Base-by-base conservation (phyloP, 2,113 vertebrate species). In the Calyptomena viridis region DNA sequence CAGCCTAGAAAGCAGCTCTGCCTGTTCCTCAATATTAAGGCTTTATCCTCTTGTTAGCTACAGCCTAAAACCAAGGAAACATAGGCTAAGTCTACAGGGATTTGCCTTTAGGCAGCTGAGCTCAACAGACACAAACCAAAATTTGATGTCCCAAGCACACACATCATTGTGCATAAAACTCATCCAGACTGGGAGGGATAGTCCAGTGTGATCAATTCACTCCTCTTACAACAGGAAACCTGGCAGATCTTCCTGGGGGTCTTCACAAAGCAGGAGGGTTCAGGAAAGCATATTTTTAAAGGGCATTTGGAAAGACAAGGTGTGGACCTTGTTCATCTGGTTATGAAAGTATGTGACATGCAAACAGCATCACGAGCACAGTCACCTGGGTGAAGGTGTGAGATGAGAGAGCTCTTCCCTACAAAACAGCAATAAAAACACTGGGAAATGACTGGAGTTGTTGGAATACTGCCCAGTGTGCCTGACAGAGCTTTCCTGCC, bases 61-160 rank as follows among this genome's bases (percentile, higher is more conserved):
- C 75, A 88, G 55, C 37, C 52, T 80, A 12, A 62, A 94, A 12
- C 28, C 14, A 46, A 42, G 39, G 55, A 80, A 69, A 49, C 1
- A 0, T 59, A 40, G 64, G 59, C 11, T 31, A 9, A 22, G 7
- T 49, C 76, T 92, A 4, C 23, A 35, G 27, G 11, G 50, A 46
- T 7, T 81, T 89, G 39, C 6, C n/a, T 93, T 81, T 84, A 59
- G 76, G 52, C 50, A 91, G 55, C 28, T 89, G 77, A 87, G 39
- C 42, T 93, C 47, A 7, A 80, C 28, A 85, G 37, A 8, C 64
- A 28, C 18, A 3, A 27, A 8, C 33, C 49, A 6, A 60, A 72
- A 23, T 68, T 55, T 22, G 39, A 5, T 35, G 16, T 94, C 49
- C 83, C 76, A 59, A 24, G 17, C 50, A 37, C n/a, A 59, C 33